phyloP scores from a whole-genome alignment of 1,140 invertebrate species.

The Halesus radiatus region DNA sequence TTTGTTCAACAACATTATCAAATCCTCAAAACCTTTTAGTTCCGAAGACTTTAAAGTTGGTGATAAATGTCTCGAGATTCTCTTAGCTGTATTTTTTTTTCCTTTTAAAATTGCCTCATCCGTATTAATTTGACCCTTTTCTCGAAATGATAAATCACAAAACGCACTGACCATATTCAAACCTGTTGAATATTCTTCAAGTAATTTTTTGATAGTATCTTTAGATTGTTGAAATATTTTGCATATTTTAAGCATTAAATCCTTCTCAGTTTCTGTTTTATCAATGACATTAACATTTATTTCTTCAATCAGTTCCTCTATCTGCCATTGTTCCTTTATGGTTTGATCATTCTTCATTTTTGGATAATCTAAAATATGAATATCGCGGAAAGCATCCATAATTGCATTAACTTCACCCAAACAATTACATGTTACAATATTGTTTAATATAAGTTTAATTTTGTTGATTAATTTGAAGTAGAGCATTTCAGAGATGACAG shows the following conservation, averaged over 20 bases:
- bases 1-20: neutral
- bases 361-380: neutral
- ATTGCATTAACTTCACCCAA: neutral
- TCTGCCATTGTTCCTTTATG: neutral
- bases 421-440: neutral
- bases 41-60: neutral
- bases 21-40: neutral
- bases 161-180: neutral
- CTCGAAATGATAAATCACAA: neutral
- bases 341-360: neutral
- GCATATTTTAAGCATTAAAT: neutral
- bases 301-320: constrained; percentile 1
- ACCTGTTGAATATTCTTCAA: neutral
- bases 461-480: neutral
- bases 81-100: neutral
- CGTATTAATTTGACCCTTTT: neutral
- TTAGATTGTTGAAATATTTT: neutral
- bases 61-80: neutral
- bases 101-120: neutral
- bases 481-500: neutral
- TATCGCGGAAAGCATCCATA: neutral
- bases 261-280: constrained; percentile 15
- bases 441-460: neutral
- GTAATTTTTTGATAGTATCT: neutral
- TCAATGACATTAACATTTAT: neutral